Conservation (phyloP, 2,888 invertebrate genomes). For the Drosophila picticornis region DNA sequence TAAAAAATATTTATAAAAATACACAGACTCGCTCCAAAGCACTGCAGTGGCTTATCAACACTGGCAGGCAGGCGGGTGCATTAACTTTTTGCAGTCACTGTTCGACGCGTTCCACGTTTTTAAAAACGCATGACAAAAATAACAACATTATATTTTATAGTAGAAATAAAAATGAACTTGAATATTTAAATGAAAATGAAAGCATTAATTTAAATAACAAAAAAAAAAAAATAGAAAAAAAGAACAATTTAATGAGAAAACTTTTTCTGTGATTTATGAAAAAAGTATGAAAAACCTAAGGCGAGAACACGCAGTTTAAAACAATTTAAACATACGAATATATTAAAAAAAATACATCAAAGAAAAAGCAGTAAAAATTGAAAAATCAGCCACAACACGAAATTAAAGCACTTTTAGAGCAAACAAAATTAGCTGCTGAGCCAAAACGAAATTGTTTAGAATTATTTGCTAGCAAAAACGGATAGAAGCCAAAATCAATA, state of each 20-base stretch:
- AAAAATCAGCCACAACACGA: conserved; percentile 13
- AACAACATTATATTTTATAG: conserved; percentile 68
- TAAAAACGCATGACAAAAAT: conserved; percentile 40
- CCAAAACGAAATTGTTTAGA: conserved; percentile 58
- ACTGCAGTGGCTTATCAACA: conserved; percentile 14
- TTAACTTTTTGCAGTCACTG: conserved; percentile 40
- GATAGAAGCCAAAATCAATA: conserved; percentile 18
- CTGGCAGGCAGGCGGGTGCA: conserved; percentile 14
- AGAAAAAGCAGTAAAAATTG: conserved; percentile 26
- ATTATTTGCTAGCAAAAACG: conserved; percentile 59
- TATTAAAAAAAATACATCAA: conserved; percentile 31
- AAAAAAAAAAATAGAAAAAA: neutral
- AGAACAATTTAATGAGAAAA: conserved; percentile 66
- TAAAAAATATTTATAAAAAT: conserved; percentile 26
- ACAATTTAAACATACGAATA: conserved; percentile 17
- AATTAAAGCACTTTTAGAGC: conserved; percentile 60
- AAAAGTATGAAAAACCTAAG: conserved; percentile 69
- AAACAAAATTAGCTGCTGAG: conserved; percentile 54
- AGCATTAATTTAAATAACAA: conserved; percentile 30
- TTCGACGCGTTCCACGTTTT: conserved; percentile 23
- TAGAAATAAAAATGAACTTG: conserved; percentile 47
- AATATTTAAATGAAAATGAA: conserved; percentile 39
- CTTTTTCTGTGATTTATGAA: conserved; percentile 80
- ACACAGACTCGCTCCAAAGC: conserved; percentile 1
- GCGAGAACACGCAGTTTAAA: conserved; percentile 25